A percentile compares a stretch with the other conserved stretches of the same genome.
Evolutionary conservation across 2,113 vertebrate genomes (phyloP).

Genomic region (Vicugna pacos): DNA sequence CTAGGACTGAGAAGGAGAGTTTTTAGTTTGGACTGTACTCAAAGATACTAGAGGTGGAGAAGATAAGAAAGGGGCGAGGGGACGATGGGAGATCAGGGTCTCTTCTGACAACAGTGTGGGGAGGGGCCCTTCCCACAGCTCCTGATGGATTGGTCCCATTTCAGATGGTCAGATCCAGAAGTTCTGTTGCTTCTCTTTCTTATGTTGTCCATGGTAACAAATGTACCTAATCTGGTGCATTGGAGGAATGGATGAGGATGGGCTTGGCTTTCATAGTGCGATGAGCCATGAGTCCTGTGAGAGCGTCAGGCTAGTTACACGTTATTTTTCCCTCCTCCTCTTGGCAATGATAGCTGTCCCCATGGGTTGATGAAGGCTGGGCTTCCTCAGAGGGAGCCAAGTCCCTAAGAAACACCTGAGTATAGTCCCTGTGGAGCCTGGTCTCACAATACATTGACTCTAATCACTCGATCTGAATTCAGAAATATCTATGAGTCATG

Average conservation of each 20-base stretch:
- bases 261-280: not conserved
- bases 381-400: not conserved
- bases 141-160: not conserved
- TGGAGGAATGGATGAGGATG: not conserved
- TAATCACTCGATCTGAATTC: constrained; percentile 14
- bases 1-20: not conserved
- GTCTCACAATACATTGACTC: not conserved
- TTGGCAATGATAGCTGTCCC: not conserved
- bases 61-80: not conserved
- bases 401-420: not conserved
- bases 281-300: not conserved
- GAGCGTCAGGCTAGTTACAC: not conserved
- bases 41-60: not conserved
- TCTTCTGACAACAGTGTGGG: not conserved
- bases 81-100: rapidly evolving
- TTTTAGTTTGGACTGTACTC: not conserved
- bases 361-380: not conserved
- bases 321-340: not conserved
- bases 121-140: not conserved
- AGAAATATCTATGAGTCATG: constrained; percentile 24
- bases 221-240: no score
- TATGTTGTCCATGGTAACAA: no score
- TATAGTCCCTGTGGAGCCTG: not conserved
- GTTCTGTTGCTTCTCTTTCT: not conserved
- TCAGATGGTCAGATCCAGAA: not conserved